Conservation (phyloP, 2,888 invertebrate genomes). For the Halocaridina rubra region DNA sequence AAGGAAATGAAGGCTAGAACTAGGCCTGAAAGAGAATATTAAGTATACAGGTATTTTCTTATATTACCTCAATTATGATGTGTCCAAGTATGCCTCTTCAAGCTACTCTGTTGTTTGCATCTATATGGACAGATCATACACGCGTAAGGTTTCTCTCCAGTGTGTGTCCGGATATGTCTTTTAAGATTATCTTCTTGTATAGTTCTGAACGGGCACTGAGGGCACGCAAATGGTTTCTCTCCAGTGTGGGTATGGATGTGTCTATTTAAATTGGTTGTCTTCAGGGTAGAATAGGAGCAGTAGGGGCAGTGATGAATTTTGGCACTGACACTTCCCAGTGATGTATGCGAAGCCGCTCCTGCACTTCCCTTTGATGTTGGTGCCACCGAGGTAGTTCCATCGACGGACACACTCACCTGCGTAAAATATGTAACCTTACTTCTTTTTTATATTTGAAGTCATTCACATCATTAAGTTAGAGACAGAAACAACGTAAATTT, state of each 20-base stretch:
- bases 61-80: conserved; percentile 48
- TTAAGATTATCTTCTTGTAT: conserved; percentile 5
- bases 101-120: conserved; percentile 29
- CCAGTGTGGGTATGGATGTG: conserved; percentile 22
- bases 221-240: conserved; percentile 5
- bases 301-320: conserved; percentile 42
- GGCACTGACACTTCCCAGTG: background rate
- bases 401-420: too few species aligned
- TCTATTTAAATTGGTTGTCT: conserved; percentile 34
- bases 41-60: too few species aligned
- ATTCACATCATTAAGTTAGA: too few species aligned
- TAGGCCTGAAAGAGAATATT: too few species aligned
- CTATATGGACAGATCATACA: conserved; percentile 31
- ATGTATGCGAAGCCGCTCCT: too few species aligned
- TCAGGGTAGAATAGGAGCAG: conserved; percentile 27
- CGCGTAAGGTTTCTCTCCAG: conserved; percentile 55
- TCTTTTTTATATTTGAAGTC: too few species aligned
- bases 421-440: too few species aligned
- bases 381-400: too few species aligned
- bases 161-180: conserved; percentile 57
- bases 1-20: too few species aligned
- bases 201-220: background rate
- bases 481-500: too few species aligned
- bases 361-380: too few species aligned
- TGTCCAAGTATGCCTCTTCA: conserved; percentile 46